Evolutionary conservation across 2,888 invertebrate species (phyloP), one percentile per base, ranked within the genome.

Genomic region (Acanthacorydalis orientalis): DNA sequence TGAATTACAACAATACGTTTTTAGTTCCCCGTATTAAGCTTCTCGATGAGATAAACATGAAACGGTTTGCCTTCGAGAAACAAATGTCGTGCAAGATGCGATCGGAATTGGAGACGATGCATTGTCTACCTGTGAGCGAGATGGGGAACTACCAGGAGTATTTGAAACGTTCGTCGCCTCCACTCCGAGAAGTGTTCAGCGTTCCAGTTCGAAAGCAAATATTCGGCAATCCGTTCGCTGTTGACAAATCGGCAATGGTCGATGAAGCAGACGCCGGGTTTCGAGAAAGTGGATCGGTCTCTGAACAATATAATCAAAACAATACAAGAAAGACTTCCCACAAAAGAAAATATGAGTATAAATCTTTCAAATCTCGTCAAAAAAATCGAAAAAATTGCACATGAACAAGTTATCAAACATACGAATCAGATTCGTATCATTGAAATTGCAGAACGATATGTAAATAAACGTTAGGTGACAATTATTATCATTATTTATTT

Each of bases 141-240:
- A 99, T 99, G 98, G 98, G 98, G 57, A 97, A 98, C 72, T 98
- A 97, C 68, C 96, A 98, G 68, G 96, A 97, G 65, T 96, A 97
- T 64, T 72, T 97, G 51, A 95, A 93, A 69, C 79, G 90, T 48
- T 85, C 89, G 75, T 87, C 91, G 47, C 86, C 89, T 43, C 91
- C 91, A 47, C 70, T 97, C 49, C 70, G 95, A 14, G 93, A 96
- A 70, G 84, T 98, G 42, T 97, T 97, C 68, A 87, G 90, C 35
- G 82, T 86, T 33, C 95, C 96, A 4, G 90, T 93, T 42, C 70
- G 97, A 11, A 90, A 95, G 57, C 97, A 98, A 61, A 97, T 96
- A 86, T 99, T 98, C 64, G 98, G 98, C 47, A 98, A 99, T 70
- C 98, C 98, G 0, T 99, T 97, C 69, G 98, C 98, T 69, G 91